phyloP scores from a whole-genome alignment of 2,113 vertebrate species.

The Pseudolaguvia tuberculata region DNA sequence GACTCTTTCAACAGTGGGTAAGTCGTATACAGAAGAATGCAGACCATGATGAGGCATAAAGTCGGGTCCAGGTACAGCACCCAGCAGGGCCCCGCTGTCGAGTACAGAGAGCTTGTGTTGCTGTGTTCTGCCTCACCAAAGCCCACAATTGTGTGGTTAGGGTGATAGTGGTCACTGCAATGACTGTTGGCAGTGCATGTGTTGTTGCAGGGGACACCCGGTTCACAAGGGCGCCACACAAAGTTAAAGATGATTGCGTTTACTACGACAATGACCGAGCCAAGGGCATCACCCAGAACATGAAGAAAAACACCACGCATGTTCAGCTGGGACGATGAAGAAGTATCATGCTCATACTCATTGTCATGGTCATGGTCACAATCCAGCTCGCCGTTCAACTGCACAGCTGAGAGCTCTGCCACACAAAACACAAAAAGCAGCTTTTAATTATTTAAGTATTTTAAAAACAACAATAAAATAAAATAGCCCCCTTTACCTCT shows the following conservation, averaged over 20 bases:
- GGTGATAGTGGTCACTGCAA: constrained; percentile 64
- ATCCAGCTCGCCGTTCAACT: constrained; percentile 79
- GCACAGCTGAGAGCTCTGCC: constrained; percentile 56
- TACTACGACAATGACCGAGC: constrained; percentile 94
- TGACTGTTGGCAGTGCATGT: constrained; percentile 71
- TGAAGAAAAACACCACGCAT: constrained; percentile 98
- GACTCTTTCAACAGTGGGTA: constrained; percentile 96
- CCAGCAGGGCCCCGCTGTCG: constrained; percentile 86
- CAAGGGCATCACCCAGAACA: constrained; percentile 92
- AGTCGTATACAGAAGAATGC: constrained; percentile 93
- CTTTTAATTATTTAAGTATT: too few relatives aligned
- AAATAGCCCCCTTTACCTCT: neutral
- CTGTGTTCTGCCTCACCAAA: constrained; percentile 11
- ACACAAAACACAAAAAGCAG: neutral
- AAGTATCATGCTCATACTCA: constrained; percentile 67
- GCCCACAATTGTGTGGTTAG: constrained; percentile 69
- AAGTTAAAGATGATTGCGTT: constrained; percentile 86
- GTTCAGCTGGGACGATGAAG: constrained; percentile 82
- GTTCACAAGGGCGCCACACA: constrained; percentile 81
- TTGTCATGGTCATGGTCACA: constrained; percentile 72
- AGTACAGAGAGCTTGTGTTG: neutral
- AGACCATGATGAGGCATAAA: constrained; percentile 92
- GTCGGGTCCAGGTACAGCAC: constrained; percentile 92
- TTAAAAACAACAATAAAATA: neutral
- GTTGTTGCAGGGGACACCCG: constrained; percentile 73